Conservation (phyloP, 1,140 invertebrate genomes). For the Cotesia typhae region DNA sequence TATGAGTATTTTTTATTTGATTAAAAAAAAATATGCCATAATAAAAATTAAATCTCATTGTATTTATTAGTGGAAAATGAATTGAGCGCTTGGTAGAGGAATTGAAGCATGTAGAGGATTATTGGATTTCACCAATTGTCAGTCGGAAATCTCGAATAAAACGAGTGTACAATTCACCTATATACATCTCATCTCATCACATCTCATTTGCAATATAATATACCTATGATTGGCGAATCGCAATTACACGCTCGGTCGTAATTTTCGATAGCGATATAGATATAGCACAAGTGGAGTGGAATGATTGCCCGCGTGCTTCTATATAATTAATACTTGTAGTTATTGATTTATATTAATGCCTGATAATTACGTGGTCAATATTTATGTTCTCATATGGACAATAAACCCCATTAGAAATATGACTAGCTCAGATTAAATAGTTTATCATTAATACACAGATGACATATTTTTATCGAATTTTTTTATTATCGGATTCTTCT, state of each 20-base stretch:
- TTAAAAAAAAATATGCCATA: background rate
- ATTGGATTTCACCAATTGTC: conserved; percentile 6
- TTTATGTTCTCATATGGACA: no score
- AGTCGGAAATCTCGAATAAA: conserved; percentile 5
- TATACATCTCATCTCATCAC: conserved; percentile 6
- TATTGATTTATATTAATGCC: background rate
- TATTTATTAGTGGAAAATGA: background rate
- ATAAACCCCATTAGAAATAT: no score
- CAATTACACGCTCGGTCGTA: background rate
- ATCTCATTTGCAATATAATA: conserved; percentile 17
- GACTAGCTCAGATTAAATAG: no score
- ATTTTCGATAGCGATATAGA: background rate
- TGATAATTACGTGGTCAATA: background rate
- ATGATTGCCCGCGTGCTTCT: background rate
- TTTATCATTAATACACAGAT: no score
- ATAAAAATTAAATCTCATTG: background rate
- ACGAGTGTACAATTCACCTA: background rate
- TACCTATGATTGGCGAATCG: conserved; percentile 17
- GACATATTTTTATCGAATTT: no score
- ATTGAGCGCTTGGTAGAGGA: background rate
- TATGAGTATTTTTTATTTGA: no score
- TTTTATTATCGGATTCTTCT: no score
- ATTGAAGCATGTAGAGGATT: conserved; percentile 2
- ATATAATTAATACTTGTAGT: conserved; percentile 1
- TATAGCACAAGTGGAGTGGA: background rate